Percentiles rank a stretch among this genome's conserved stretches.
These are phyloP conservation scores for Procambarus virginalis DNA, from an alignment of 1,140 invertebrate genomes.

Conservation along the genomic window DNA sequence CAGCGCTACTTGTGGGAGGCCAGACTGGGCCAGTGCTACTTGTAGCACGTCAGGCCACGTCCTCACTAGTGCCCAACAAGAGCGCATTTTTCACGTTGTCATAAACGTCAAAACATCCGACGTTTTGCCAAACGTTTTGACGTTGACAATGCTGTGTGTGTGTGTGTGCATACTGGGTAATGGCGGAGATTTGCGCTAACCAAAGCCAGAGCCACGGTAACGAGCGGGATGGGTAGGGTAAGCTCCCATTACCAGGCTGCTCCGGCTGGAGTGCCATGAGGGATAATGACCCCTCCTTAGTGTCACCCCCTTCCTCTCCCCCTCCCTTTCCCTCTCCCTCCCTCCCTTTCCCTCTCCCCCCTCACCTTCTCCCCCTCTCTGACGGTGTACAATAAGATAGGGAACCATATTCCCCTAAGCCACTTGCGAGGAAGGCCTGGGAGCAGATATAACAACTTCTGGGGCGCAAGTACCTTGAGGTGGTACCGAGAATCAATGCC, in stretches of 20 bases:
- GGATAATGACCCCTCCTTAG: constrained; percentile 19
- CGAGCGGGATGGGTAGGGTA: background rate
- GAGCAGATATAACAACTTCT: too few relatives aligned
- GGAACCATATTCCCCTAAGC: too few relatives aligned
- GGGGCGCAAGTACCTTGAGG: too few relatives aligned
- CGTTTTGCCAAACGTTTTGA: too few relatives aligned
- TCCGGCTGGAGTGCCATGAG: background rate
- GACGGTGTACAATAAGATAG: too few relatives aligned
- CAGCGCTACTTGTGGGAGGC: too few relatives aligned
- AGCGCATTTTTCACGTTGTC: background rate
- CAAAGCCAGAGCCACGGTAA: background rate
- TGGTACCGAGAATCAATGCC: background rate
- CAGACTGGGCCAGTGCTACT: too few relatives aligned
- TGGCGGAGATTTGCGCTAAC: background rate
- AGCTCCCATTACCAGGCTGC: constrained; percentile 17
- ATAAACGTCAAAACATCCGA: too few relatives aligned
- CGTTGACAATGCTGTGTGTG: background rate
- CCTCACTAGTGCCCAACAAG: background rate
- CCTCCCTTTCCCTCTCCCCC: background rate
- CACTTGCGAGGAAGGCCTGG: too few relatives aligned
- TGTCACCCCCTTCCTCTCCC: background rate
- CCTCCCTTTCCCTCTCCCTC: background rate
- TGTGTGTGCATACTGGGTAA: background rate
- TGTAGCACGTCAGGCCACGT: background rate
- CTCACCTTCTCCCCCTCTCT: background rate